These are phyloP conservation scores for Apteryx mantelli DNA, from an alignment of 2,113 vertebrate species.

Conservation along the genomic window DNA sequence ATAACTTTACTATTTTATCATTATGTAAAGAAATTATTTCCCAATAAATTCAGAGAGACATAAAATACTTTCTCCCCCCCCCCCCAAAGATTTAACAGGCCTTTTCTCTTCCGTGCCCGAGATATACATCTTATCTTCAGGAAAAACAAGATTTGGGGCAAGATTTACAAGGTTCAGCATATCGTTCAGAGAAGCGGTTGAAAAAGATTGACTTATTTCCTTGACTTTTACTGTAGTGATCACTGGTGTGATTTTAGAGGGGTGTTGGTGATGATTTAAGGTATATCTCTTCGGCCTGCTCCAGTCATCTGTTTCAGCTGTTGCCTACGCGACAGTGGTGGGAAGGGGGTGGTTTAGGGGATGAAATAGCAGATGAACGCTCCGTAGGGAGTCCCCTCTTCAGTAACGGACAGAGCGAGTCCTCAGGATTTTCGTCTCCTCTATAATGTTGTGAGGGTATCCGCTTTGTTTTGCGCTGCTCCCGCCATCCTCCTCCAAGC, in stretches of 20 bases:
- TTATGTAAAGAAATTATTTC: slow-evolving; percentile 57
- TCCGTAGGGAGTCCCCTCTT: neutral
- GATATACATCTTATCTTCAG: neutral
- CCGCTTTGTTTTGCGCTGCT: neutral
- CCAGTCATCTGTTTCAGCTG: neutral
- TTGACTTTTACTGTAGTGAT: neutral
- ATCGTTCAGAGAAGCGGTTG: neutral
- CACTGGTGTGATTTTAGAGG: rapidly evolving
- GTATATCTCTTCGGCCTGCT: neutral
- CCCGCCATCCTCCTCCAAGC: too few species aligned
- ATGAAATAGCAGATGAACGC: neutral
- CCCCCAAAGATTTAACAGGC: neutral
- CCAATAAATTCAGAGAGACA: slow-evolving; percentile 26
- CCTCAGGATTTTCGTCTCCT: neutral
- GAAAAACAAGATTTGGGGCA: neutral
- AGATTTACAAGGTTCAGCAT: neutral
- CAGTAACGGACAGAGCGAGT: too few species aligned
- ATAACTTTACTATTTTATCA: slow-evolving; percentile 33
- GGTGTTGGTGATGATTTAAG: neutral
- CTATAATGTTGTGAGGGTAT: neutral
- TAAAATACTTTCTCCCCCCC: neutral
- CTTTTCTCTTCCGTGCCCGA: neutral
- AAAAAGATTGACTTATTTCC: neutral
- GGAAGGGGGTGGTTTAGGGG: neutral
- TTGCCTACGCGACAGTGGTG: neutral